Base-by-base conservation (phyloP, 2,888 invertebrate species). In the Troides aeacus region DNA sequence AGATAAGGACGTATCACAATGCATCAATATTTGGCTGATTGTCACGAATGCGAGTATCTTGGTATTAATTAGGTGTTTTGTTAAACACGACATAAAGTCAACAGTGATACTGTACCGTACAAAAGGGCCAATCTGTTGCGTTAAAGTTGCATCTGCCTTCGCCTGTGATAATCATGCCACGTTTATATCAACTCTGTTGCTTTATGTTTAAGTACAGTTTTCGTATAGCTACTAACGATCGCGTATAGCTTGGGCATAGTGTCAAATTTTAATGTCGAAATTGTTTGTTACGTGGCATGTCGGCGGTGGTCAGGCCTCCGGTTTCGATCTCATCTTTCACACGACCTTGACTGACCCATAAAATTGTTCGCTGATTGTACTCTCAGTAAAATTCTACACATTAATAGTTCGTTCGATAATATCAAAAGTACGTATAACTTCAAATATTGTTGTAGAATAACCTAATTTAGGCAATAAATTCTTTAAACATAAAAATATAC, bases 211-310 rank as follows among this genome's bases (percentile, higher is more conserved):
- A 74, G 76, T 77, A 62, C 73, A 74, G 70, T 79, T 84, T 86
- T 84, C 70, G 77, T 76, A 76, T 81, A 74, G 66, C 72, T 69
- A 57, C 68, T n/a, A 56, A 68, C 69, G 65, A 79, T 81, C 82
- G 83, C 81, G 79, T 84, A 78, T 81, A 77, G 75, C 80, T 76
- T 77, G 77, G 77, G 76, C 77, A 73, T 78, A 88, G 90, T 85
- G 83, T 90, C 89, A 85, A 89, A 90, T 92, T 90, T 89, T 88
- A 84, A 85, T 88, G 86, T 84, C 77, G 79, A 80, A 86, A 87
- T 82, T 84, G 84, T 85, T 78, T 80, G 85, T 85, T 87, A 84
- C 84, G 82, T 86, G 84, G 84, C 84, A 81, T 83, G 78, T 80
- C 79, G 81, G 75, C 64, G 73, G 80, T 80, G 78, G 78, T 72